A percentile compares a stretch with the other conserved stretches of the same genome.
Evolutionary conservation across 2,888 invertebrate species (phyloP).

Genomic region (Trisateles emortualis): DNA sequence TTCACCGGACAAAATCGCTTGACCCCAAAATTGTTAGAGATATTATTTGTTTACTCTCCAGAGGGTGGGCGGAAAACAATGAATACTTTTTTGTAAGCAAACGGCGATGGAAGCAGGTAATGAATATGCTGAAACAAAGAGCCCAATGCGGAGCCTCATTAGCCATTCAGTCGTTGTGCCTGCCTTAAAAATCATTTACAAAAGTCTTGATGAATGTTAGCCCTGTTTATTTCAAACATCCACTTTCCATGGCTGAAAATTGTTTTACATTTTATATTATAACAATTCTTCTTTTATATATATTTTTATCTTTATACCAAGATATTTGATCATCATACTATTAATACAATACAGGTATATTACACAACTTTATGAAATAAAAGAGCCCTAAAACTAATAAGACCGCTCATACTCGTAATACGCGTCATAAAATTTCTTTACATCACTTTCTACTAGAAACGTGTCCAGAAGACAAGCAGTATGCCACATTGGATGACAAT

Average conservation of each 20-base stretch:
- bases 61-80: conserved; percentile 68
- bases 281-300: conserved; percentile 24
- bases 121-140: conserved; percentile 83
- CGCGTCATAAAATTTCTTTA: no score
- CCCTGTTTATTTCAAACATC: conserved; percentile 56
- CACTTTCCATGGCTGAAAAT: conserved; percentile 46
- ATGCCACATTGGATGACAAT: no score
- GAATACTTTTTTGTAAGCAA: conserved; percentile 73
- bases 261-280: conserved; percentile 48
- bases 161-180: conserved; percentile 76
- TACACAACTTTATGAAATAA: no score
- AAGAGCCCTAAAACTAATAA: no score
- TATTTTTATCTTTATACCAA: conserved; percentile 15
- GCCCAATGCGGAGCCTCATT: conserved; percentile 75
- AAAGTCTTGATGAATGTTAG: conserved; percentile 76
- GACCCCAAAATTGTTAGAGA: conserved; percentile 78
- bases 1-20: conserved; percentile 67
- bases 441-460: no score
- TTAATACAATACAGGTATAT: no score
- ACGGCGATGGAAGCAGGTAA: conserved; percentile 75
- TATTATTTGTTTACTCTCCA: conserved; percentile 74
- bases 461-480: no score
- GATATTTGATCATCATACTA: no score
- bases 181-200: conserved; percentile 80
- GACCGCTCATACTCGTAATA: no score